Base-by-base conservation (phyloP, 2,797 vertebrate genomes). In the Cryptoblepharus egeriae region DNA sequence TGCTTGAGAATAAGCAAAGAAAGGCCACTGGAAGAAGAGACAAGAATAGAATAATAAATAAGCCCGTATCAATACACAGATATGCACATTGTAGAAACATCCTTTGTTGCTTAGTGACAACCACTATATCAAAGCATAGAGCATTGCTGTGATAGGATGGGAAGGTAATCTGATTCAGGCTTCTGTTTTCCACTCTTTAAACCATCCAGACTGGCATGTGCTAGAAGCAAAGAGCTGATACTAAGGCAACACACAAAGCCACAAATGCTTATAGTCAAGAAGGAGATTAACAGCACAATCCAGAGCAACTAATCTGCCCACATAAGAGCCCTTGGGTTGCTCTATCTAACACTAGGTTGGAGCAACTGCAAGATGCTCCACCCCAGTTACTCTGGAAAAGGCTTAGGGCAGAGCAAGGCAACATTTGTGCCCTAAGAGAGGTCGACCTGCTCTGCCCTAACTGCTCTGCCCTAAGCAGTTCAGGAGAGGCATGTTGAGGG, bases 1-100 rank as follows among this genome's bases (percentile, higher is more conserved):
- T 98, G 98, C 92, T 99, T 99, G 67, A 99, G 96, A 93, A 99
- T 98, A 89, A 99, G 94, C 88, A 99, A 94, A 18, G 98, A 99
- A 86, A 99, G 98, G 0, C 97, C 98, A 61, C 97, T 98, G 81
- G 65, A 84, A 42, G 88, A 35, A 93, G 70, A 73, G 74, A 73
- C 15, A 84, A 32, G 2, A n/a, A 79, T 30, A 82, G 35, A 75
- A 39, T 0, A 61, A 32, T 16, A 77, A 80, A 85, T 60, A 86
- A 15, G 10, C 42, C 63, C 42, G 63, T 71, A 58, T 5, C 16
- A 4, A 49, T n/a, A 35, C 15, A 16, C 20, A 28, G 18, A 16
- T 26, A 61, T 13, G 8, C 2, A 22, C 16, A 83, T 70, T 35
- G n/a, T 0, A 3, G 6, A 67, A 65, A 35, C 28, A 2, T 15